Base-by-base conservation (phyloP, 2,888 invertebrate genomes). In the Trichopria drosophilae region DNA sequence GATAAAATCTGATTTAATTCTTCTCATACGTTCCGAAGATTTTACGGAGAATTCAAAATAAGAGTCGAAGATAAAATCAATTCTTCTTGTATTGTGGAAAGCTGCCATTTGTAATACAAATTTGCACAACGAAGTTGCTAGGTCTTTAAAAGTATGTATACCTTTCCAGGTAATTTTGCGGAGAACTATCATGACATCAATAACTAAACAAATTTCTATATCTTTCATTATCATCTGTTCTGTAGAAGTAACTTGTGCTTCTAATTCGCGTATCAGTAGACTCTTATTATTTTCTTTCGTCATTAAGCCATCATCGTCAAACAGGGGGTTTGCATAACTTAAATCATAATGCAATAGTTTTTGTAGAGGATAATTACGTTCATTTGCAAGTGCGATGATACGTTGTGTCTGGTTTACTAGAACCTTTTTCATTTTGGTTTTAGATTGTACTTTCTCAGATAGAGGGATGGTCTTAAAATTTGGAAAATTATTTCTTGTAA, bases 11-110 rank as follows among this genome's bases (percentile, higher is more conserved):
- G 31, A 31, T 31, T 31, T 31, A n/a, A 31, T 12, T 9, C 31
- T 6, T n/a, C 31, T 31, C 13, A 7, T 6, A 31, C 13, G 31
- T 36, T 53, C 50, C 4, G 4, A 15, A 13, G 29, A 13, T 23
- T 55, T 55, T n/a, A 41, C 29, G 2, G 42, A 55, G 3, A 29
- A 29, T 7, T 35, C 36, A 28, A 36, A 36, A 15, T 45, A 45
- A 2, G 45, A 45, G 31, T 45, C 52, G 12, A 49, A 55, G 15
- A 52, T n/a, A n/a, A n/a, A n/a, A n/a, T n/a, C 29, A 12, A 56
- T 42, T 19, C 49, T 32, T 7, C n/a, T 34, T 5, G 37, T 39
- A 9, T 9, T n/a, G 3, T 31, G 5, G 3, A n/a, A 13, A n/a
- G 22, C 28, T 19, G 40, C 36, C 34, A 44, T 24, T 15, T 45